Conservation (phyloP, 2,797 vertebrate species). For the Moxostoma hubbsi region DNA sequence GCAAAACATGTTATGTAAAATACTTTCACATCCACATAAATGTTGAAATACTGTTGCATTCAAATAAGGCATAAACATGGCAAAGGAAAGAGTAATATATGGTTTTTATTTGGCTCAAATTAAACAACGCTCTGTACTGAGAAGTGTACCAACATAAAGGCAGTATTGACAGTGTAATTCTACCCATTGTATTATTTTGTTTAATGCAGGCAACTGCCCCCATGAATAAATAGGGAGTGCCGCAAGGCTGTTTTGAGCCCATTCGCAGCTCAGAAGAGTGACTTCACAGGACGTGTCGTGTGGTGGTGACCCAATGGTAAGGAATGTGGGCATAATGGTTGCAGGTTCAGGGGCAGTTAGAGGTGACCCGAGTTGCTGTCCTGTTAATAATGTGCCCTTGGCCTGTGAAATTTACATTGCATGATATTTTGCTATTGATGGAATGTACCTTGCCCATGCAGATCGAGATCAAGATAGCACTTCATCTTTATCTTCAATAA, state of each 20-base stretch:
- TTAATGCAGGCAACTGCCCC: conserved; percentile 43
- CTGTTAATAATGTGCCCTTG: not conserved
- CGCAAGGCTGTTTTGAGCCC: conserved; percentile 37
- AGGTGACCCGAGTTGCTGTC: conserved; percentile 21
- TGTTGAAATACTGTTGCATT: not conserved
- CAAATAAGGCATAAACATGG: not conserved
- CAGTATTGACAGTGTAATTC: conserved; percentile 36
- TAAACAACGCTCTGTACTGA: conserved; percentile 4
- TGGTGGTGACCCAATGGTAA: not conserved
- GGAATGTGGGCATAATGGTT: conserved; percentile 18
- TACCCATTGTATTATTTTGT: conserved; percentile 20
- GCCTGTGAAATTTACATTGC: not conserved
- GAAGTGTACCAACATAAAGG: conserved; percentile 23
- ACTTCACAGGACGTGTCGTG: conserved; percentile 22
- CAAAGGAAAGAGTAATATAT: not conserved
- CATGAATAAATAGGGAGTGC: conserved; percentile 26
- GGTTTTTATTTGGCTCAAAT: not conserved
- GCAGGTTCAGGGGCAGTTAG: conserved; percentile 11
- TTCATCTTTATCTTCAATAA: too few relatives aligned
- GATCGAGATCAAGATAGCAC: too few relatives aligned
- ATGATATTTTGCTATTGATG: not conserved
- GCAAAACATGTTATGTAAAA: too few relatives aligned
- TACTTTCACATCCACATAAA: too few relatives aligned
- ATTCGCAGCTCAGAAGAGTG: conserved; percentile 20
- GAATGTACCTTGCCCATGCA: not conserved